Percentiles rank a stretch among this genome's conserved stretches.
Evolutionary conservation across 2,113 vertebrate genomes (phyloP).

Genomic region (Microtus richardsoni): DNA sequence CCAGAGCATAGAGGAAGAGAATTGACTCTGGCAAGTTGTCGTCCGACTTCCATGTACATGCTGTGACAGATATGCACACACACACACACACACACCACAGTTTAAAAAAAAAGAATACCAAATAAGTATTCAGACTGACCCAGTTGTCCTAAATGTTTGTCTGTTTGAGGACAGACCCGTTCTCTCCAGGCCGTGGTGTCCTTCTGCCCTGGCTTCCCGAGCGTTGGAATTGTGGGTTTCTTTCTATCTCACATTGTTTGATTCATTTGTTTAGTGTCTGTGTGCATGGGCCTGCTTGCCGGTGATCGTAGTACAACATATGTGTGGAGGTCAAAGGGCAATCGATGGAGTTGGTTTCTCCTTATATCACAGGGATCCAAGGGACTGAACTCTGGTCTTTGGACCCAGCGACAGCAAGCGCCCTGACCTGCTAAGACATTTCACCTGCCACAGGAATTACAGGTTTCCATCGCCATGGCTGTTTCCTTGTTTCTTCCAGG

Average conservation of each 20-base stretch:
- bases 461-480: background rate
- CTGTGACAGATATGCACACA: background rate
- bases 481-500: background rate
- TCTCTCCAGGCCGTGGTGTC: background rate
- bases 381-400: background rate
- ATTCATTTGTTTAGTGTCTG: background rate
- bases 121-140: background rate
- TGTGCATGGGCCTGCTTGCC: background rate
- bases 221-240: background rate
- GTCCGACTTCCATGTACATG: background rate
- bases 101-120: background rate
- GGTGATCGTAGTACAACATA: background rate
- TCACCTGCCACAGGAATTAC: background rate
- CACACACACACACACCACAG: background rate
- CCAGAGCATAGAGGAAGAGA: background rate
- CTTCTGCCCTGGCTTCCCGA: background rate
- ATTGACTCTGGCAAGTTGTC: background rate
- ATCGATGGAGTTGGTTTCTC: background rate
- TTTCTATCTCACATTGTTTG: background rate
- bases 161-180: background rate
- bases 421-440: background rate
- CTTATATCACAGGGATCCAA: too few relatives aligned
- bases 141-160: background rate
- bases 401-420: background rate
- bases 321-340: background rate